Conservation (phyloP, 2,888 invertebrate species). For the Papilio protenor region DNA sequence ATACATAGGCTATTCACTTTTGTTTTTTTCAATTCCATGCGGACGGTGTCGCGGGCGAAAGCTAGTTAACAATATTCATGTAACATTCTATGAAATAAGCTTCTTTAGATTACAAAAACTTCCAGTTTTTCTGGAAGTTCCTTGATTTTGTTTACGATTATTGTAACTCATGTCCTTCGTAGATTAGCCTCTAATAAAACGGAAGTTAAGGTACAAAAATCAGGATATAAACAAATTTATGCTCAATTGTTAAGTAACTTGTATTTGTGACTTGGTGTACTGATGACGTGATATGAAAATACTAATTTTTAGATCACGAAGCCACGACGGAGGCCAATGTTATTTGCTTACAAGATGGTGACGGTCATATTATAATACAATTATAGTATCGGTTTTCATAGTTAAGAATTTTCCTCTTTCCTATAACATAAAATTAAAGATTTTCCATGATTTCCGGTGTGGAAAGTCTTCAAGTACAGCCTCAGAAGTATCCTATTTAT, state of each 20-base stretch:
- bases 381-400: conserved; percentile 36
- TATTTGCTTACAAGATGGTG: conserved; percentile 47
- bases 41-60: no score
- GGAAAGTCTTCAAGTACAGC: background rate
- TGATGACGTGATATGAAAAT: conserved; percentile 60
- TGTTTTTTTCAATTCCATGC: no score
- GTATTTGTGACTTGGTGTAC: conserved; percentile 42
- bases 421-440: conserved; percentile 31
- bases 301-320: conserved; percentile 72
- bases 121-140: background rate
- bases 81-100: background rate
- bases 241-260: conserved; percentile 41
- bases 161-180: conserved; percentile 6
- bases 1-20: no score
- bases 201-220: conserved; percentile 22
- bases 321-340: conserved; percentile 48
- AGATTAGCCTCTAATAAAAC: background rate
- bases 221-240: conserved; percentile 8
- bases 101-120: background rate
- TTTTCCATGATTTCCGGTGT: conserved; percentile 35
- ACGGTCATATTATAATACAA: conserved; percentile 24
- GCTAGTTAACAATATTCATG: no score
- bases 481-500: background rate
- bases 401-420: conserved; percentile 41
- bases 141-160: background rate